Evolutionary conservation across 2,113 vertebrate genomes (phyloP).

Genomic region (Siniperca knerii): DNA sequence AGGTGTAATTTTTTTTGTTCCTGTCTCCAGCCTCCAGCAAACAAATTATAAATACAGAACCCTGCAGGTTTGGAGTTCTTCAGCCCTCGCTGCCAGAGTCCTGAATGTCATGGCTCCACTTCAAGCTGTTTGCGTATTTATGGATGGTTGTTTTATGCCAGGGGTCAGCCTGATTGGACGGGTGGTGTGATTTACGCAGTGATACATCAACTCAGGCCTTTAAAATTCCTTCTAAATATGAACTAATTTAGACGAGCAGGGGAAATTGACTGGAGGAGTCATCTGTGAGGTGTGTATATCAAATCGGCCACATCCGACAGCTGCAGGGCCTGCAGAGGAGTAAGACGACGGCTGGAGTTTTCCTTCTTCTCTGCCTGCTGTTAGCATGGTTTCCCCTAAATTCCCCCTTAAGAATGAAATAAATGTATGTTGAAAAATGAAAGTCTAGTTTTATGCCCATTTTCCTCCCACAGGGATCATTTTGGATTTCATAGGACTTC

Average conservation of each 20-base stretch:
- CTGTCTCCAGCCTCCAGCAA: conserved; percentile 4
- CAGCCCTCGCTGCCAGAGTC: not conserved
- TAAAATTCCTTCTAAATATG: conserved; percentile 43
- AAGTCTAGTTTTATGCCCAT: conserved; percentile 24
- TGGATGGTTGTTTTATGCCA: conserved; percentile 53
- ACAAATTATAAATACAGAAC: not conserved
- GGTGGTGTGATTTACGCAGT: conserved; percentile 48
- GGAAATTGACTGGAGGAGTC: conserved; percentile 17
- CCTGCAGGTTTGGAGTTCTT: conserved; percentile 17
- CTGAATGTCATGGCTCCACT: conserved; percentile 31
- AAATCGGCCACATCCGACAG: not conserved
- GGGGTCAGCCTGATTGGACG: conserved; percentile 52
- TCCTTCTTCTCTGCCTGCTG: not conserved
- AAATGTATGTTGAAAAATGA: not conserved
- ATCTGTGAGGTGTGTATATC: conserved; percentile 28
- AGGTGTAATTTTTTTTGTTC: not conserved
- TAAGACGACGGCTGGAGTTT: not conserved
- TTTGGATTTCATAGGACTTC: conserved; percentile 18
- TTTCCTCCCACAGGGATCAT: not conserved
- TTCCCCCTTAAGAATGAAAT: not conserved
- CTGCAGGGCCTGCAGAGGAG: not conserved
- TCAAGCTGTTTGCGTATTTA: conserved; percentile 46
- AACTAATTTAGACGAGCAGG: conserved; percentile 5
- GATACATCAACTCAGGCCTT: conserved; percentile 55
- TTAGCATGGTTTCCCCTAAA: not conserved